Conservation (phyloP, 2,797 vertebrate species). For the Neomorphus geoffroyi region DNA sequence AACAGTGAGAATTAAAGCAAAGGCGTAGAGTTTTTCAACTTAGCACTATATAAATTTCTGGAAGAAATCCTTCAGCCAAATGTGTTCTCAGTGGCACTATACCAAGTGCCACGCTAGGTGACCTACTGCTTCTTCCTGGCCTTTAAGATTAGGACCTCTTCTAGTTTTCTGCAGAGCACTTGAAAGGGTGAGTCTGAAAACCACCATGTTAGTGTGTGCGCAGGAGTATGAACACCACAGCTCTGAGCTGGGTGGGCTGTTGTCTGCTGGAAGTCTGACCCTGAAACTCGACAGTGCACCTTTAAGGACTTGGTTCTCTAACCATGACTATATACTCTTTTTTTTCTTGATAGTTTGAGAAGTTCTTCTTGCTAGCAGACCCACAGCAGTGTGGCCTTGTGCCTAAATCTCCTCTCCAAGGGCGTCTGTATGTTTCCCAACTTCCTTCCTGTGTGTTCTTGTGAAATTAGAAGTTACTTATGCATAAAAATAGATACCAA, state of each 20-base stretch:
- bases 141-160: background rate
- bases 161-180: background rate
- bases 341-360: background rate
- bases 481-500: background rate
- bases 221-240: background rate
- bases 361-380: background rate
- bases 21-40: too few species aligned
- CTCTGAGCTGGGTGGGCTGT: background rate
- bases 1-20: too few species aligned
- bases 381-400: background rate
- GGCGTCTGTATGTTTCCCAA: background rate
- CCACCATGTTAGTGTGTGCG: accelerated
- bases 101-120: background rate
- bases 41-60: too few species aligned
- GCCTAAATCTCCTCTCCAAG: background rate
- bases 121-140: background rate
- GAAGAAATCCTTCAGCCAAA: background rate
- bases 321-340: accelerated
- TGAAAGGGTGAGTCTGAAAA: background rate
- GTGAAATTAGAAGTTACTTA: background rate
- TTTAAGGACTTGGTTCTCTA: background rate
- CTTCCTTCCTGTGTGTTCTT: background rate
- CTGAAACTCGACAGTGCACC: background rate
- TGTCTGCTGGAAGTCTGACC: background rate
- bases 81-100: background rate